phyloP scores from a whole-genome alignment of 2,113 vertebrate species.

The Mesembrinibis cayennensis region DNA sequence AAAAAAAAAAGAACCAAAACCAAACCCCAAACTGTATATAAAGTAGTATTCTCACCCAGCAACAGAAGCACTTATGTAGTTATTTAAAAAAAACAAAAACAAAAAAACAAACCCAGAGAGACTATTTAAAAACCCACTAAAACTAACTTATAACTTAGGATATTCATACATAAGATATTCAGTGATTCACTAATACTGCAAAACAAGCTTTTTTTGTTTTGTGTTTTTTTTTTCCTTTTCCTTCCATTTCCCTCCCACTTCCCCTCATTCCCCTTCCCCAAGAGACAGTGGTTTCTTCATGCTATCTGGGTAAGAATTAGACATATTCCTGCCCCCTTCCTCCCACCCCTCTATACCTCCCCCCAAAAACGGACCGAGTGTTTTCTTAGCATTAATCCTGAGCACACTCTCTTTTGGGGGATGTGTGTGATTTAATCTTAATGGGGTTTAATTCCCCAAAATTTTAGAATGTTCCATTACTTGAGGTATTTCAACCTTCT shows the following conservation, averaged over 20 bases:
- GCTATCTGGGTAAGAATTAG: conserved; percentile 63
- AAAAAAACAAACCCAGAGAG: conserved; percentile 22
- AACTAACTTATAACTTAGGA: conserved; percentile 77
- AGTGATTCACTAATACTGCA: conserved; percentile 80
- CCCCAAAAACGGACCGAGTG: neutral
- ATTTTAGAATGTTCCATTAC: conserved; percentile 41
- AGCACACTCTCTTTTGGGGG: conserved; percentile 44
- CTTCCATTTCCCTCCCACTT: neutral
- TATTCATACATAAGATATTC: conserved; percentile 70
- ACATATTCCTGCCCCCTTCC: neutral
- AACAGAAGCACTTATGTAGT: conserved; percentile 78
- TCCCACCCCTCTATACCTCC: neutral
- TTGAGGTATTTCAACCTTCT: conserved; percentile 75
- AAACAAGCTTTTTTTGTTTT: conserved; percentile 56
- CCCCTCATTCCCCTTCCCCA: conserved; percentile 13
- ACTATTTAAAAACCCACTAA: conserved; percentile 67
- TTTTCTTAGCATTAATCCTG: conserved; percentile 63
- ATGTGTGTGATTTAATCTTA: neutral
- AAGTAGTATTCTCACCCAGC: conserved; percentile 78
- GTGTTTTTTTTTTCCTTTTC: neutral
- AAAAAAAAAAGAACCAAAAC: conserved; percentile 69
- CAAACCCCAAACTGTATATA: conserved; percentile 70
- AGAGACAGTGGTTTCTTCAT: conserved; percentile 74
- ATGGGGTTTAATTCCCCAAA: neutral
- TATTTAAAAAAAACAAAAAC: conserved; percentile 20